These are phyloP conservation scores for Pleuronectes platessa DNA, from an alignment of 2,113 vertebrate genomes.

Conservation along the genomic window DNA sequence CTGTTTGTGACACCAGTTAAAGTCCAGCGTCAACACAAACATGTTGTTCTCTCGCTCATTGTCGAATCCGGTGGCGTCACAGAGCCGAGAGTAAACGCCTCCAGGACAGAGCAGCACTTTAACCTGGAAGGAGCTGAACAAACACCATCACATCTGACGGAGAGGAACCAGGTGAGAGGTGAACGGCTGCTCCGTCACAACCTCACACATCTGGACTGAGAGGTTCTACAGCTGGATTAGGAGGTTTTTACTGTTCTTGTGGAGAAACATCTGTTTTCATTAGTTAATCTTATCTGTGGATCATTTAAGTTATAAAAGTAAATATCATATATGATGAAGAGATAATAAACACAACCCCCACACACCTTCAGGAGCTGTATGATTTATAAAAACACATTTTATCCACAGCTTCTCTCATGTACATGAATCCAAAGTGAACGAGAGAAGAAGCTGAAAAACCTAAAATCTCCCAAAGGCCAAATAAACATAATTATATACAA, in stretches of 20 bases:
- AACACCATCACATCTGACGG: background rate
- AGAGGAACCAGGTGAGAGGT: slow-evolving; percentile 31
- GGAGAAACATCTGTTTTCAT: background rate
- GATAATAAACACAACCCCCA: background rate
- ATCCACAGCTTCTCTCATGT: too few relatives aligned
- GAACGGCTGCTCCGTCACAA: background rate
- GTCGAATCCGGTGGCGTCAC: slow-evolving; percentile 19
- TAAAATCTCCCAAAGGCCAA: too few relatives aligned
- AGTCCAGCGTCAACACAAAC: slow-evolving; percentile 33
- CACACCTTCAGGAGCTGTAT: background rate
- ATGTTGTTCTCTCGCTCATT: slow-evolving; percentile 1
- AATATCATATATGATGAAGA: background rate
- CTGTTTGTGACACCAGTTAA: slow-evolving; percentile 21
- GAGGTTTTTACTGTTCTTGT: background rate
- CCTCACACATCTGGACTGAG: too few relatives aligned
- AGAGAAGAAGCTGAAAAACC: too few relatives aligned
- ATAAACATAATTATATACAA: too few relatives aligned
- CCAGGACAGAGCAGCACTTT: slow-evolving; percentile 16
- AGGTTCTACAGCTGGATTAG: too few relatives aligned
- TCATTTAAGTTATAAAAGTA: background rate
- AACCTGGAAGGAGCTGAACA: slow-evolving; percentile 29
- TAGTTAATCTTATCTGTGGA: background rate
- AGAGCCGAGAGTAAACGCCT: background rate
- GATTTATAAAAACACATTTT: too few relatives aligned
- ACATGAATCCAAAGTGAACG: too few relatives aligned